Evolutionary conservation across 2,113 vertebrate species (phyloP), one percentile per base, ranked within the genome.

Genomic region (Phaethornis superciliosus): DNA sequence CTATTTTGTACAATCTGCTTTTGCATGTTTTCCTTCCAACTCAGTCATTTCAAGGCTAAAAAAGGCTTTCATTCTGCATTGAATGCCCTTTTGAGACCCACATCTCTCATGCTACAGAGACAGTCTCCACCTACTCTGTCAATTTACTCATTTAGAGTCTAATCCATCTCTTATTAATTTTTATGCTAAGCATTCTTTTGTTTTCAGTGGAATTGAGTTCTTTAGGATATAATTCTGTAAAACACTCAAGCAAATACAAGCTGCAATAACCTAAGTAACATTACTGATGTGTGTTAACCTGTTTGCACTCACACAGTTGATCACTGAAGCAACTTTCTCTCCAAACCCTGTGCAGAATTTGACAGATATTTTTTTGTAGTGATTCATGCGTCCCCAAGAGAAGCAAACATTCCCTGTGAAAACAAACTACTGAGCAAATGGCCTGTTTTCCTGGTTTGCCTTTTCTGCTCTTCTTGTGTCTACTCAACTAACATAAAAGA

Each of bases 1-100:
- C 87, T 89, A 89, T 70, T 88, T 87, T 88, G 64, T 91, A 78
- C 90, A 88, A 91, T 90, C 95, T 2, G 5, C 76, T 95, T 92
- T 67, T 90, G 71, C 80, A 86, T 90, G 52, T 90, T 85, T 89
- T 90, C 68, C 68, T 80, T 83, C 85, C 85, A 90, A 52, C 44
- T 86, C 55, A 85, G 76, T 78, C 14, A 93, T 88, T 83, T 46
- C 59, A 71, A 33, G 22, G 76, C 94, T 95, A 95, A 94, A 96
- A 91, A 77, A 67, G 56, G 64, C 60, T 89, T 92, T 74, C 19
- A 32, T 84, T 93, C 86, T 86, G 80, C 49, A 78, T 75, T 79
- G 65, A 81, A 68, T 72, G 54, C 17, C 60, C 44, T 63, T 32
- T 55, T 82, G 63, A 58, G 54, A 70, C 55, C n/a, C 49, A 30